Base-by-base conservation (phyloP, 2,797 vertebrate species). In the Cynopterus sphinx region DNA sequence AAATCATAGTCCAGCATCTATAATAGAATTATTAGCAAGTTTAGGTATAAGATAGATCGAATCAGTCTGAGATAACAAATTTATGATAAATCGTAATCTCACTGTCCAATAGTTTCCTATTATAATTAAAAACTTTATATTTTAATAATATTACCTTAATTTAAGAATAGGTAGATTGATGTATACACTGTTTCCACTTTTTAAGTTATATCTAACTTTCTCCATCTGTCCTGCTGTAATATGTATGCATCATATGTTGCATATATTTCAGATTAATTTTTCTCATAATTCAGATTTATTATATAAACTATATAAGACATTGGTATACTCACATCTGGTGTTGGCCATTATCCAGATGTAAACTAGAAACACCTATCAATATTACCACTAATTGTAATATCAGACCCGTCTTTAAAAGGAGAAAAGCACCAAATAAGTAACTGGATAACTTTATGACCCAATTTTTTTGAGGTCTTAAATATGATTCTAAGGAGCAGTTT, bases 11-110 rank as follows among this genome's bases (percentile, higher is more conserved):
- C 10, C 55, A 94, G 9, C 33, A 82, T 83, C 19, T 86, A 17
- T 12, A 88, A 26, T 19, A 90, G 41, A 95, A 77, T 89, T 77
- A 84, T n/a, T 61, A 91, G 51, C 21, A 74, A 96, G 82, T 9
- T 39, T 9, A 81, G 17, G 2, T 53, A 93, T 33, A 89, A 8
- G 8, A 63, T 2, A 67, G 46, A 31, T 59, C 28, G 31, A 9
- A 9, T 87, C 70, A 86, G 5, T 39, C 31, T 24, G 39, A 86
- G 22, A 78, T 70, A 90, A 79, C 28, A 43, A 75, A 68, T n/a
- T 73, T 73, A 77, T 75, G 31, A 84, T 41, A 74, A 77, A 46
- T 12, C 39, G 78, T 90, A 43, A 95, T 22, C 75, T 65, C 10
- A 51, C 0, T 86, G 63, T 31, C 19, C 24, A 92, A 49, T 22